Evolutionary conservation across 2,113 vertebrate genomes (phyloP).

Genomic region (Oreochromis niloticus): DNA sequence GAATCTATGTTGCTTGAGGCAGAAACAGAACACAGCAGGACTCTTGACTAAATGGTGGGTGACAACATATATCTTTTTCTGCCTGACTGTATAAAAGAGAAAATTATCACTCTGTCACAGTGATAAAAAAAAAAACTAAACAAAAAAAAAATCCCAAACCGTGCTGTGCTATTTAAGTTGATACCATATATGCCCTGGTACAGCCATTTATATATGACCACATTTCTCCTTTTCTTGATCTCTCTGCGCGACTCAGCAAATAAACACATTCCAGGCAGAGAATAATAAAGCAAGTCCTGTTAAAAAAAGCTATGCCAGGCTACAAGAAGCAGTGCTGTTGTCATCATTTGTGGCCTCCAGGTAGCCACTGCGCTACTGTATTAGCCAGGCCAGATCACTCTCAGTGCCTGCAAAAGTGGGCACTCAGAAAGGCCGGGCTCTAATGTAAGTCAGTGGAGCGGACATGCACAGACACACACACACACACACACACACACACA

Average conservation of each 20-base stretch:
- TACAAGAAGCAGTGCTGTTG: neutral
- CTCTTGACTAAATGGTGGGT: neutral
- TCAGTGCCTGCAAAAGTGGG: conserved; percentile 22
- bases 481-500: neutral
- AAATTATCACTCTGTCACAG: neutral
- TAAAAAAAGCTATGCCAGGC: conserved; percentile 2
- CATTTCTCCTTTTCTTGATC: neutral
- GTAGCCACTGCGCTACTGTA: conserved; percentile 12
- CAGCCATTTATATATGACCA: neutral
- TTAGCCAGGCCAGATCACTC: conserved; percentile 12
- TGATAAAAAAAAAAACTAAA: neutral
- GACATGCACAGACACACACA: neutral
- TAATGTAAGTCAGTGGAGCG: conserved; percentile 65
- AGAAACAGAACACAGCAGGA: neutral
- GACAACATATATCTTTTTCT: neutral
- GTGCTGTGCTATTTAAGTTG: neutral
- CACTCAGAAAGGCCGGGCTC: conserved; percentile 25
- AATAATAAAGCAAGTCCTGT: neutral
- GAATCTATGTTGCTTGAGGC: neutral
- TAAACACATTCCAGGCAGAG: neutral
- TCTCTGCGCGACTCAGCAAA: neutral
- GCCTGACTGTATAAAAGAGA: neutral
- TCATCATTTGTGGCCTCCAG: conserved; percentile 39
- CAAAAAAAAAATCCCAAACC: neutral
- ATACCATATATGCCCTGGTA: neutral